phyloP scores from a whole-genome alignment of 2,113 vertebrate species.

The Leuciscus idus region DNA sequence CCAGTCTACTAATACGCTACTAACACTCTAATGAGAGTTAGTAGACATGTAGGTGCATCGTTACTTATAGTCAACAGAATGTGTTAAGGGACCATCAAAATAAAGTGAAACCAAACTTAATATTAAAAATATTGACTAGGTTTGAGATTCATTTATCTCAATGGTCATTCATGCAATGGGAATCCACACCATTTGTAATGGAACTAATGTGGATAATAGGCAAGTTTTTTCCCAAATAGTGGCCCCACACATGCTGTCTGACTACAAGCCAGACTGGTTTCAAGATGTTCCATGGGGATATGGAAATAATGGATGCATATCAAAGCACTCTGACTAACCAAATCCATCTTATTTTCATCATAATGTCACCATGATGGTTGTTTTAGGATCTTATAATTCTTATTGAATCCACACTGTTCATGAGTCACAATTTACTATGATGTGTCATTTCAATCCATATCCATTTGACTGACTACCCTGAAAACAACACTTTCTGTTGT shows the following conservation, averaged over 20 bases:
- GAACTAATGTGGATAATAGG: background rate
- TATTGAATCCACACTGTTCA: background rate
- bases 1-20: too few relatives aligned
- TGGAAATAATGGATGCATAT: background rate
- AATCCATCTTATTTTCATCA: background rate
- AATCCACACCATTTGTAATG: background rate
- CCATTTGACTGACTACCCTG: background rate
- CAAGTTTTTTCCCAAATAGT: background rate
- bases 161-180: background rate
- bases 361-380: background rate
- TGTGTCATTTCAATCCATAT: background rate
- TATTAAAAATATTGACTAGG: background rate
- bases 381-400: background rate
- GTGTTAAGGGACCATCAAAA: too few relatives aligned
- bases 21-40: too few relatives aligned
- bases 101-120: background rate
- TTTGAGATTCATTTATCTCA: background rate
- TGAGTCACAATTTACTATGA: background rate
- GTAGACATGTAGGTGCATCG: too few relatives aligned
- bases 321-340: background rate
- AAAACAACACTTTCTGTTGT: background rate
- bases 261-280: background rate
- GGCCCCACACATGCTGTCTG: background rate
- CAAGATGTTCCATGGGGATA: background rate
- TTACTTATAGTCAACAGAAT: too few relatives aligned